Evolutionary conservation across 2,888 invertebrate genomes (phyloP).

Genomic region (Brenthis daphne): DNA sequence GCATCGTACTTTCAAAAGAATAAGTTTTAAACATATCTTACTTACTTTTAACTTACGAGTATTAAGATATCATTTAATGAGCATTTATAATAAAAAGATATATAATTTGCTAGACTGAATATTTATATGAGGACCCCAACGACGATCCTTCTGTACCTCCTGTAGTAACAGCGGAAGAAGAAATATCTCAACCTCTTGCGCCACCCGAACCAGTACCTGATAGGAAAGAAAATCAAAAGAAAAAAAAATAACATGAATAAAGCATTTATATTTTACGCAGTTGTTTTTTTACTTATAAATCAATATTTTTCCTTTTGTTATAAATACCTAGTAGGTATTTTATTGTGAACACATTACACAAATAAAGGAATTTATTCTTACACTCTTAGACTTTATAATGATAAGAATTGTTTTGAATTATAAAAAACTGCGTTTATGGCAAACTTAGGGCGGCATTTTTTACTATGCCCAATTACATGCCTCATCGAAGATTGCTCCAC

Average conservation of each 20-base stretch:
- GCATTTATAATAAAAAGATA: not conserved
- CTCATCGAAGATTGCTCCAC: too few species aligned
- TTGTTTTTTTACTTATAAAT: not conserved
- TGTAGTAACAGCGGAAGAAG: conserved; percentile 43
- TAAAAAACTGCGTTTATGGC: too few species aligned
- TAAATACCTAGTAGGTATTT: too few species aligned
- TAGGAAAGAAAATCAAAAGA: conserved; percentile 8
- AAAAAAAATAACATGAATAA: not conserved
- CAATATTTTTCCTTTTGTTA: not conserved
- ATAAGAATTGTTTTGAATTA: too few species aligned
- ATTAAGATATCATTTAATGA: not conserved
- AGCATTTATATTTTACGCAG: not conserved
- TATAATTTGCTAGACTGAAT: conserved; percentile 52
- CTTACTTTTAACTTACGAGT: not conserved
- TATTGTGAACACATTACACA: too few species aligned
- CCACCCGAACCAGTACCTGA: conserved; percentile 31
- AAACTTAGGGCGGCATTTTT: too few species aligned
- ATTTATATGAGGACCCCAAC: conserved; percentile 63
- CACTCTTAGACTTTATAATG: too few species aligned
- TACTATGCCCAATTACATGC: too few species aligned
- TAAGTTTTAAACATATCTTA: not conserved
- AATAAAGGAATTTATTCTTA: not conserved
- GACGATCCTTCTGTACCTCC: conserved; percentile 70
- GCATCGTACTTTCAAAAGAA: too few species aligned
- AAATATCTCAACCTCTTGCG: conserved; percentile 42